Base-by-base conservation (phyloP, 2,888 invertebrate genomes). In the Polyommatus icarus region DNA sequence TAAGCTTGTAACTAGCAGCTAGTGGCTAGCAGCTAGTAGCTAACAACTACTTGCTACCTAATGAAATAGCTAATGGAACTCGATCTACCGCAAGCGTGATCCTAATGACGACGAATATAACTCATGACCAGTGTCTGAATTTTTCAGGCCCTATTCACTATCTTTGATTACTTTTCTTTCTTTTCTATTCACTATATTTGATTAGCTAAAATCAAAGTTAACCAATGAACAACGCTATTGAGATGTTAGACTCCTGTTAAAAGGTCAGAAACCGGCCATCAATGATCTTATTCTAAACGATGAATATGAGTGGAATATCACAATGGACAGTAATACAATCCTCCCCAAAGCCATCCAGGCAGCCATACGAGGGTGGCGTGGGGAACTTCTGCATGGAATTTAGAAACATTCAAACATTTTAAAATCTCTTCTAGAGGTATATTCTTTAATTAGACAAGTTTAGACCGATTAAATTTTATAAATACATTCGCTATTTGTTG, bases 351-450 rank as follows among this genome's bases (percentile, higher is more conserved):
- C 80, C 76, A 81, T 79, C 71, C 75, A 77, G 80, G 83, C 84
- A 84, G 84, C 84, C 84, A 84, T 83, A 83, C 83, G 79, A 57
- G 79, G 79, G 77, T 75, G 77, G 75, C 50, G 29, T 24, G 75
- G 75, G 75, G 29, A 20, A 1, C 0, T 40, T 72, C 8, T 6
- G 15, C n/a, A 8, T 36, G 72, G 15, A 29, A 29, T 67, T 67
- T 32, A 24, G 12, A 24, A 24, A 24, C 10, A 20, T 59, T n/a
- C 8, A 61, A 61, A 24, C 12, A 61, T n/a, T 59, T 59, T 0
- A 59, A 20, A 59, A 59, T 59, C 59, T 20, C 8, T 8, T 59
- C n/a, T 10, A 10, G 46, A 12, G 46, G 46, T 46, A 3, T 3
- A 10, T 46, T 46, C 2, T 20, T 59, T 3, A 59, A 20, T 20